phyloP scores from a whole-genome alignment of 2,888 invertebrate species.

The Actias luna region DNA sequence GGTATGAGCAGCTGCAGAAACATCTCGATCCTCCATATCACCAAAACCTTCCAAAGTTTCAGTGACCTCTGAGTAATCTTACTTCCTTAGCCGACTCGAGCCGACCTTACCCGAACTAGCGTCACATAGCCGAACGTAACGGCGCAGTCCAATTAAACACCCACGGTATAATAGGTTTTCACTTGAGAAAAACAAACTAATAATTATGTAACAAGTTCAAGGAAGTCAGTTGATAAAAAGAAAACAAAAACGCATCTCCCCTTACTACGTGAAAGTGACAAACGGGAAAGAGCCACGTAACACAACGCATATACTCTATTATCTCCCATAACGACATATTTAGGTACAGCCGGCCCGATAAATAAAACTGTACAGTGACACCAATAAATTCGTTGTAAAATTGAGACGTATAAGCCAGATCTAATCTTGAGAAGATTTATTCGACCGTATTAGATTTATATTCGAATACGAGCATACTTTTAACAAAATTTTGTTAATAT shows the following conservation, averaged over 20 bases:
- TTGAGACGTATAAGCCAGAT: constrained; percentile 75
- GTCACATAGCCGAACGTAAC: too few relatives aligned
- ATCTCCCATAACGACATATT: constrained; percentile 71
- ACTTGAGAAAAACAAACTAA: too few relatives aligned
- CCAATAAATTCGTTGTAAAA: constrained; percentile 75
- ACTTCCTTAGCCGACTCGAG: too few relatives aligned
- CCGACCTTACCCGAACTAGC: too few relatives aligned
- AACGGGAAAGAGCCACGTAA: constrained; percentile 58
- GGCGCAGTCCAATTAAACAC: too few relatives aligned
- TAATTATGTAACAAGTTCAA: background rate
- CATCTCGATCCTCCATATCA: too few relatives aligned
- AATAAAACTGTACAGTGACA: constrained; percentile 57
- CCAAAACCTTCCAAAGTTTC: too few relatives aligned
- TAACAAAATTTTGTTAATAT: constrained; percentile 6
- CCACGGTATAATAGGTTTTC: too few relatives aligned
- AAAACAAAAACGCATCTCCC: constrained; percentile 1
- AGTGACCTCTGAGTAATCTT: too few relatives aligned
- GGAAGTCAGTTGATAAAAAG: background rate
- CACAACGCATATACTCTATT: constrained; percentile 59
- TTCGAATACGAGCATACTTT: constrained; percentile 23
- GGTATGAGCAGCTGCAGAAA: too few relatives aligned
- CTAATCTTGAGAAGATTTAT: constrained; percentile 76
- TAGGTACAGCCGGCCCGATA: constrained; percentile 69
- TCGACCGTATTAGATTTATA: constrained; percentile 67
- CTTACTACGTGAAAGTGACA: constrained; percentile 36